These are phyloP conservation scores for Phortica okadai DNA, from an alignment of 2,888 invertebrate species.

Conservation along the genomic window DNA sequence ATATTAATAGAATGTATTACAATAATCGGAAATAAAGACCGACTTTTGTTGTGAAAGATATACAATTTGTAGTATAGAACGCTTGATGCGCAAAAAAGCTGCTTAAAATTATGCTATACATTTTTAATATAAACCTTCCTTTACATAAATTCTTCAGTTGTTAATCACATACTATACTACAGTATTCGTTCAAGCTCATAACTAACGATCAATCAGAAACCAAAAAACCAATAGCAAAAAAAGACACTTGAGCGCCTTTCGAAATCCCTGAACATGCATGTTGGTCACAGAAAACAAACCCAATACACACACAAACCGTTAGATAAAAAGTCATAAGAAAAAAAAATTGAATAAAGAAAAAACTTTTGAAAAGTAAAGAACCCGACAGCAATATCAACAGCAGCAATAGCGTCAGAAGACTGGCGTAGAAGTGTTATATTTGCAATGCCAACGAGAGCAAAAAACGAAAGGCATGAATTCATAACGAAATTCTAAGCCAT, in stretches of 20 bases:
- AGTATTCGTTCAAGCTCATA: background rate
- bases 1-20: too few relatives aligned
- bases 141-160: too few relatives aligned
- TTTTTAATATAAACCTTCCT: too few relatives aligned
- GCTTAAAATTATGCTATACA: too few relatives aligned
- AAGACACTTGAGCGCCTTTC: slow-evolving; percentile 16
- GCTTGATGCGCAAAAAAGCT: too few relatives aligned
- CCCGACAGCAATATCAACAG: background rate
- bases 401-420: background rate
- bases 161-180: too few relatives aligned
- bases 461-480: slow-evolving; percentile 51
- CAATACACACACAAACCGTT: background rate
- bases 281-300: background rate
- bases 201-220: background rate
- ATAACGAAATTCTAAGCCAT: slow-evolving; percentile 58
- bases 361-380: background rate
- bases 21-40: too few relatives aligned
- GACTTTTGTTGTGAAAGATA: too few relatives aligned
- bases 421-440: slow-evolving; percentile 1
- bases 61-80: too few relatives aligned
- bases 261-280: background rate
- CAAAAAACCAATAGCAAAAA: slow-evolving; percentile 17
- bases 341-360: background rate
- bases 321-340: background rate
- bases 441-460: slow-evolving; percentile 24